Conservation (phyloP, 2,888 invertebrate species). For the Amblyjoppa proteus region DNA sequence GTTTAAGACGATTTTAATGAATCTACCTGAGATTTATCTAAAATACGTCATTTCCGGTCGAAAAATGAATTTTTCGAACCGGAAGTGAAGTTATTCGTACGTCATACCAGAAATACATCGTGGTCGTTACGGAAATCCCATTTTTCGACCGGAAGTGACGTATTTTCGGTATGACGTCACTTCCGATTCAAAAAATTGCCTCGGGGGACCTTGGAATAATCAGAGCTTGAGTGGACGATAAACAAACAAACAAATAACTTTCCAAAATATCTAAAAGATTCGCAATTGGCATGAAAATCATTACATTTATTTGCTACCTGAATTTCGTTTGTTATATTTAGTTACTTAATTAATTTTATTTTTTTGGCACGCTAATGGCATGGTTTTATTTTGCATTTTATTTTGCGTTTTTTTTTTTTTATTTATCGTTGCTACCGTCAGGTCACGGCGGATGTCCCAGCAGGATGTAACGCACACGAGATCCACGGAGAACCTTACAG, state of each 20-base stretch:
- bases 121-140: too few relatives aligned
- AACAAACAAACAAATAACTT: neutral
- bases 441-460: slow-evolving; percentile 95
- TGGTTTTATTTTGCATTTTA: slow-evolving; percentile 78
- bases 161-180: too few relatives aligned
- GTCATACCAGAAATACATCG: too few relatives aligned
- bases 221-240: too few relatives aligned
- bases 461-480: slow-evolving; percentile 87
- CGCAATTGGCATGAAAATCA: neutral
- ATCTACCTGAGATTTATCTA: too few relatives aligned
- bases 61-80: too few relatives aligned
- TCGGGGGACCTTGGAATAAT: too few relatives aligned
- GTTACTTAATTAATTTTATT: slow-evolving; percentile 59
- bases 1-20: too few relatives aligned
- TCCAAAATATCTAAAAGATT: neutral
- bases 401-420: slow-evolving; percentile 85
- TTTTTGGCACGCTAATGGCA: slow-evolving; percentile 77
- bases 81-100: too few relatives aligned
- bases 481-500: slow-evolving; percentile 82
- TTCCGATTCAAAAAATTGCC: too few relatives aligned
- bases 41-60: too few relatives aligned
- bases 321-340: slow-evolving; percentile 33
- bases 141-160: too few relatives aligned
- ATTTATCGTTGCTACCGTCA: slow-evolving; percentile 82
- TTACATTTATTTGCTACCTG: neutral